Evolutionary conservation across 1,140 invertebrate species (phyloP).

Genomic region (Temnothorax nylanderi): DNA sequence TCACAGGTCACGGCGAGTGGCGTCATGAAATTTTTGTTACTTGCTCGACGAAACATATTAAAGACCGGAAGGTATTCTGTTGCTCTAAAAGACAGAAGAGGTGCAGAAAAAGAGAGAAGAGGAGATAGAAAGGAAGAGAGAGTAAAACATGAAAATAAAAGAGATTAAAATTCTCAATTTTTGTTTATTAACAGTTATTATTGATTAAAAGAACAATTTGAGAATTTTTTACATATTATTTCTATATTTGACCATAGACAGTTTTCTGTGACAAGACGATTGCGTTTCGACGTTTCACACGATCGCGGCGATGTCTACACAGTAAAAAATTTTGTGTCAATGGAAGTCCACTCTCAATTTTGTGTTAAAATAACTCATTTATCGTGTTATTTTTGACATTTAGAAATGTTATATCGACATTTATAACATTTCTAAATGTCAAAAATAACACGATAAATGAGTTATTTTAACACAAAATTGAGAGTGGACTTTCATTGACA

Average conservation of each 20-base stretch:
- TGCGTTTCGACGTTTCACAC: background rate
- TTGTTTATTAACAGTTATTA: background rate
- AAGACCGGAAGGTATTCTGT: conserved; percentile 50
- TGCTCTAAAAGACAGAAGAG: conserved; percentile 24
- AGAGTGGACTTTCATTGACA: too few relatives aligned
- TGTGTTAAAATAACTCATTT: too few relatives aligned
- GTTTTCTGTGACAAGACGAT: background rate
- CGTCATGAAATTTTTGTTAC: conserved; percentile 64
- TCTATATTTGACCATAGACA: background rate
- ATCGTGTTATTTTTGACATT: too few relatives aligned
- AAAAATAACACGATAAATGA: too few relatives aligned
- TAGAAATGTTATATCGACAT: too few relatives aligned
- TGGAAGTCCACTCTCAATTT: too few relatives aligned
- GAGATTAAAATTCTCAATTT: background rate
- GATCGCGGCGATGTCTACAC: background rate
- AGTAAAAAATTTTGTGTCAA: too few relatives aligned
- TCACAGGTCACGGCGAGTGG: conserved; percentile 29
- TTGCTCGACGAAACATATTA: conserved; percentile 51
- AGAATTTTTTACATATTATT: background rate
- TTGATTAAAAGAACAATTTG: background rate
- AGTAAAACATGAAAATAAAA: background rate
- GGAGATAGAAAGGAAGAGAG: background rate
- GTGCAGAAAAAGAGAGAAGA: background rate
- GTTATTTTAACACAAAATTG: too few relatives aligned
- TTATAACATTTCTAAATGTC: too few relatives aligned